Evolutionary conservation across 2,113 vertebrate genomes (phyloP), one percentile per base, ranked within the genome.

Genomic region (Zosterops pallidus): DNA sequence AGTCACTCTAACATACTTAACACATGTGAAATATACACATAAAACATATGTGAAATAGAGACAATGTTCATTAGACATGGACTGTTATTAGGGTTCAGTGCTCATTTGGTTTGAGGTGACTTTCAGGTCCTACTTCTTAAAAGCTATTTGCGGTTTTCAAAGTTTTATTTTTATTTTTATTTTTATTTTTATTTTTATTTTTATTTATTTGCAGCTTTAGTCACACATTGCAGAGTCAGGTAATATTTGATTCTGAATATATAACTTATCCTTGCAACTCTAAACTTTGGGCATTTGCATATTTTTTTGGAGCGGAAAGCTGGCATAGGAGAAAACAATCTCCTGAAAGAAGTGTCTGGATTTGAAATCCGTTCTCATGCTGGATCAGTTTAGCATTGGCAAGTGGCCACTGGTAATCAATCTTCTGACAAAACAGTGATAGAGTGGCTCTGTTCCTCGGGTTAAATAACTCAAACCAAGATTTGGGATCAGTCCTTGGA

Each of bases 401-500:
- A 56, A 83, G 41, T 80, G 52, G 59, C 62, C 68, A 59, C 57
- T 89, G 68, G 28, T 76, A 90, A 92, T 90, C 60, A 84, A 35
- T 94, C 85, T 92, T 59, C 47, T 75, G 64, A 62, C 9, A 39
- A n/a, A 69, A 39, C 16, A 74, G 35, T 42, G 50, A 70, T 41
- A 83, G 35, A 41, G 20, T 55, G 52, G 7, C 62, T 91, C 37
- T 44, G 89, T 94, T 60, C 29, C 71, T 94, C 42, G 39, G 75
- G 31, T 91, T 91, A 91, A 94, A 70, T 70, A 88, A 63, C 28
- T 90, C 57, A 92, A 92, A 94, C 28, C 23, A 92, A 57, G 62
- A 57, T 83, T 69, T 93, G 31, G 33, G 53, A 37, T 83, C 71
- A 79, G 46, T 65, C 64, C 50, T 94, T 37, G 35, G 41, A 95